These are phyloP conservation scores for Oxycera nigricornis DNA, from an alignment of 2,888 invertebrate species.

Conservation along the genomic window DNA sequence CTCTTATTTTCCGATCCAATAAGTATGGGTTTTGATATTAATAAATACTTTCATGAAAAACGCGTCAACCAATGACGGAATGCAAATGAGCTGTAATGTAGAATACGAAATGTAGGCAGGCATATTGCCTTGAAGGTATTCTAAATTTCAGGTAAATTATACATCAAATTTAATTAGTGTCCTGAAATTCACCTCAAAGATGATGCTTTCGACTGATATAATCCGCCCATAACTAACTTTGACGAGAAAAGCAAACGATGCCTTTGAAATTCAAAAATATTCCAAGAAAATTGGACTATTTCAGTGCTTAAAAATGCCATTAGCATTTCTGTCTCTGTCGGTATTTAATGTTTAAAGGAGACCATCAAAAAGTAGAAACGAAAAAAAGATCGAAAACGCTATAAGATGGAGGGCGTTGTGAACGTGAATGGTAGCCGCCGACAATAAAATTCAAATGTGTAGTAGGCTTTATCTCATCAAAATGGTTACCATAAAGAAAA, in stretches of 20 bases:
- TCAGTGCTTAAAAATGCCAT: slow-evolving; percentile 32
- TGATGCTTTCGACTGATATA: not conserved
- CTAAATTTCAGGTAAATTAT: slow-evolving; percentile 9
- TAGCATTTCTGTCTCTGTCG: slow-evolving; percentile 21
- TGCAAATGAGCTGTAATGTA: slow-evolving; percentile 19
- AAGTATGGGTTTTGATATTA: no score
- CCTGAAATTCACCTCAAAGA: slow-evolving; percentile 17
- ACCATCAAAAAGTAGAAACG: not conserved
- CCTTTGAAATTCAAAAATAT: slow-evolving; percentile 37
- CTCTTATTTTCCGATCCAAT: no score
- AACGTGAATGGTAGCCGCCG: slow-evolving; percentile 23
- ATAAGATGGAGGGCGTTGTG: not conserved
- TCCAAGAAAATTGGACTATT: slow-evolving; percentile 31
- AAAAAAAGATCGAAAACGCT: not conserved
- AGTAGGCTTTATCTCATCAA: slow-evolving; percentile 42
- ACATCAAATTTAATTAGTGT: slow-evolving; percentile 34
- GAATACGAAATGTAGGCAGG: not conserved
- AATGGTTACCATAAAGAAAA: slow-evolving; percentile 41
- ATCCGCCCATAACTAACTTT: slow-evolving; percentile 20
- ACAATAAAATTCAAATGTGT: slow-evolving; percentile 43
- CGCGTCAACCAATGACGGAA: not conserved
- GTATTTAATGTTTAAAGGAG: not conserved
- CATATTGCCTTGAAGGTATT: not conserved
- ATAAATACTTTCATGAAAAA: no score
- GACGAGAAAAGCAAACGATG: not conserved